Evolutionary conservation across 2,113 vertebrate species (phyloP).

Genomic region (Hemicordylus capensis): DNA sequence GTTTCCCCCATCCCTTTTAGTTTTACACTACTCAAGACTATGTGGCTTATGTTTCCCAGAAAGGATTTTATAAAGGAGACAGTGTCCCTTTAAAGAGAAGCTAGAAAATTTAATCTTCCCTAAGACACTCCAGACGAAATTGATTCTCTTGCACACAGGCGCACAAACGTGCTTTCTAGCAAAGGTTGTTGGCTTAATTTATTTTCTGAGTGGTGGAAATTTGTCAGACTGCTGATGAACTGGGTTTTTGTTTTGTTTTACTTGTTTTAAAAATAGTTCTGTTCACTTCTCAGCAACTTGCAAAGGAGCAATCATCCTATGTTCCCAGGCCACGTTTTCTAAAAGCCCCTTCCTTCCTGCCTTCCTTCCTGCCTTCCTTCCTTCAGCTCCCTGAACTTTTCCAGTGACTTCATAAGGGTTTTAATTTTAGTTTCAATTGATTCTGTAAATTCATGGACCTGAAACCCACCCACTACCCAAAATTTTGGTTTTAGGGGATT

Average conservation of each 20-base stretch:
- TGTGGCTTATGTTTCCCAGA: conserved; percentile 36
- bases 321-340: neutral
- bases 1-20: neutral
- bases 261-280: neutral
- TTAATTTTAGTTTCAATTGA: neutral
- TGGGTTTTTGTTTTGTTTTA: neutral
- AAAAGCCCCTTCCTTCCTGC: neutral
- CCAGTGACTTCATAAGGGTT: neutral
- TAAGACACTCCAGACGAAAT: conserved; percentile 21
- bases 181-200: conserved; percentile 34
- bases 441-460: conserved; percentile 36
- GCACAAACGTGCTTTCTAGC: conserved; percentile 36
- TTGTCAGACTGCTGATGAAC: conserved; percentile 33
- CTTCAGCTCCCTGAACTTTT: neutral
- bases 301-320: neutral
- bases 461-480: neutral
- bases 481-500: conserved; percentile 15
- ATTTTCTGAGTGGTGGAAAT: neutral
- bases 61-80: conserved; percentile 29
- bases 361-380: neutral
- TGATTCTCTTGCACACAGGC: neutral
- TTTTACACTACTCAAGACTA: conserved; percentile 49
- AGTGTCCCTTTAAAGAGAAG: conserved; percentile 30
- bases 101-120: conserved; percentile 8
- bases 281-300: neutral